phyloP scores from a whole-genome alignment of 2,888 invertebrate genomes.

The Megastigmus dorsalis region DNA sequence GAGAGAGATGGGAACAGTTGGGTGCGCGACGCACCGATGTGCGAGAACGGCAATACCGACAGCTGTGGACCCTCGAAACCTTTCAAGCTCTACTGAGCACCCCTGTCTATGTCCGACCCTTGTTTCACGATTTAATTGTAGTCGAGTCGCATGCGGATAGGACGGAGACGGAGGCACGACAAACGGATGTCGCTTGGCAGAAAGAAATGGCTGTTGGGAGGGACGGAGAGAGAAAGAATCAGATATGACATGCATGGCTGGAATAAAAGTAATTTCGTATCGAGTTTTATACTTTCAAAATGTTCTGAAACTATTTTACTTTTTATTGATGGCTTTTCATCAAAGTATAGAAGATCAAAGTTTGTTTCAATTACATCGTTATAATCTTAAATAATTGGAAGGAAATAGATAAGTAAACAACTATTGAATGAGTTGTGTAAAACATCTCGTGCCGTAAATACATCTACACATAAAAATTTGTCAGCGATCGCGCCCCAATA shows the following conservation, averaged over 20 bases:
- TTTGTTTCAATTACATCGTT: too few relatives aligned
- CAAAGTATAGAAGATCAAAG: too few relatives aligned
- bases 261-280: too few relatives aligned
- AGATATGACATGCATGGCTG: slow-evolving; percentile 35
- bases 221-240: slow-evolving; percentile 20
- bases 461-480: too few relatives aligned
- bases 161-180: slow-evolving; percentile 11
- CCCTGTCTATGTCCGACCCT: slow-evolving; percentile 57
- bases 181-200: slow-evolving; percentile 35
- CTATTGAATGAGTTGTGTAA: too few relatives aligned
- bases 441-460: too few relatives aligned
- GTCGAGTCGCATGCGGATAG: slow-evolving; percentile 37
- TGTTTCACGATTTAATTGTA: slow-evolving; percentile 67
- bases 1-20: background rate
- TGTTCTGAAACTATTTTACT: too few relatives aligned
- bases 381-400: too few relatives aligned
- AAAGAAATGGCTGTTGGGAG: slow-evolving; percentile 25
- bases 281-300: too few relatives aligned
- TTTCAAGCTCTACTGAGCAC: slow-evolving; percentile 47
- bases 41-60: slow-evolving; percentile 51
- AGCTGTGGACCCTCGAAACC: slow-evolving; percentile 55
- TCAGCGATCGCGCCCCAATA: background rate
- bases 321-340: too few relatives aligned
- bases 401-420: too few relatives aligned
- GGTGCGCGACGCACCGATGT: slow-evolving; percentile 24